Conservation (phyloP, 2,797 vertebrate genomes). For the Acrossocheilus wenchowensis region DNA sequence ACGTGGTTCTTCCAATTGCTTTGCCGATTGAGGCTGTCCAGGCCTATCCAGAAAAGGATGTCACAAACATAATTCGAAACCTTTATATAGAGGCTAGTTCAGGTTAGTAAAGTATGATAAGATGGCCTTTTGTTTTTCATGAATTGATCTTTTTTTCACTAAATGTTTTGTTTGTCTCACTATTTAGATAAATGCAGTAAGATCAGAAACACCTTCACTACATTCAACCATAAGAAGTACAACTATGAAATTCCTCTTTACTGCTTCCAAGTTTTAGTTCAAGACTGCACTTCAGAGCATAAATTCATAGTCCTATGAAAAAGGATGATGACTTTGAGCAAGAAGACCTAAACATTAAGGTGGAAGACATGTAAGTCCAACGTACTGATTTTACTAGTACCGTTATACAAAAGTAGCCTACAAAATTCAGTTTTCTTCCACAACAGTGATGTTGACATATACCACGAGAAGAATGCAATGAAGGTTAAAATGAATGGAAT, state of each 20-base stretch:
- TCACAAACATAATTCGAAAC: background rate
- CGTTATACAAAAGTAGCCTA: background rate
- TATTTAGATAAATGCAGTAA: constrained; percentile 67
- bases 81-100: constrained; percentile 7
- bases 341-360: constrained; percentile 52
- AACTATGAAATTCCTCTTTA: constrained; percentile 75
- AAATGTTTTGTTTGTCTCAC: background rate
- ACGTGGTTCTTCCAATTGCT: constrained; percentile 60
- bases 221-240: constrained; percentile 73
- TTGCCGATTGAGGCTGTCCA: constrained; percentile 63
- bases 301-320: constrained; percentile 84
- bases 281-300: constrained; percentile 81
- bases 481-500: constrained; percentile 76
- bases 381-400: background rate
- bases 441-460: constrained; percentile 81
- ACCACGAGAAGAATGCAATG: constrained; percentile 58
- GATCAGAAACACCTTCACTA: constrained; percentile 63
- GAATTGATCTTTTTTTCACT: background rate
- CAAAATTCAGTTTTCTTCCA: background rate
- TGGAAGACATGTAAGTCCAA: constrained; percentile 16
- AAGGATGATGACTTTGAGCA: constrained; percentile 67
- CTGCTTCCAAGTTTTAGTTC: constrained; percentile 82
- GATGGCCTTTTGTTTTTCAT: background rate
- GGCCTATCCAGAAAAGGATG: background rate
- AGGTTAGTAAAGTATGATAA: background rate